A percentile compares a stretch with the other conserved stretches of the same genome.
phyloP scores from a whole-genome alignment of 2,888 invertebrate genomes.

The Dysmachus trigonus region DNA sequence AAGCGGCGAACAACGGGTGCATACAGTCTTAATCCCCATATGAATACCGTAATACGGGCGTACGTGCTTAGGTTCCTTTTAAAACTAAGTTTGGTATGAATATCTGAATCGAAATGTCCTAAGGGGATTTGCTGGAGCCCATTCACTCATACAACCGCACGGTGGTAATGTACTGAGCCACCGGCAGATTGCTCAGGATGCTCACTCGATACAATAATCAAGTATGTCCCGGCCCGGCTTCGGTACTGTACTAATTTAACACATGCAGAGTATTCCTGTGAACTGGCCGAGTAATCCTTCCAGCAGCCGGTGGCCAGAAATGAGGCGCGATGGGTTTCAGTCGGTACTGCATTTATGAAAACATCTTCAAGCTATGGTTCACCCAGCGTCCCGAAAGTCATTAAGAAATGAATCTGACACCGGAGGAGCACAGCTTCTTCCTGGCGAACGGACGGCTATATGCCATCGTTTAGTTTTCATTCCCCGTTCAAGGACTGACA shows the following conservation, averaged over 20 bases:
- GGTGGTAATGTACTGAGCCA: neutral
- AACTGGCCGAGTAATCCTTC: constrained; percentile 6
- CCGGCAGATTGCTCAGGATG: neutral
- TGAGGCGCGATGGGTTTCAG: constrained; percentile 3
- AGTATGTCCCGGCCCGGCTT: neutral
- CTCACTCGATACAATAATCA: constrained; percentile 32
- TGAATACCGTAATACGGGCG: constrained; percentile 31
- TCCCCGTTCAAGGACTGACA: constrained; percentile 21
- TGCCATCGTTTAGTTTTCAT: constrained; percentile 13
- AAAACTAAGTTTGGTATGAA: constrained; percentile 49
- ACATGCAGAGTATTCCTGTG: constrained; percentile 29
- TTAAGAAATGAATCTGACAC: constrained; percentile 39
- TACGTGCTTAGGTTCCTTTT: constrained; percentile 48
- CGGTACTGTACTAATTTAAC: constrained; percentile 28
- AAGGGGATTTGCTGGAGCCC: constrained; percentile 41
- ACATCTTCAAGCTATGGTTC: constrained; percentile 6
- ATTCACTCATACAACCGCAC: constrained; percentile 2
- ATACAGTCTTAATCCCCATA: constrained; percentile 24
- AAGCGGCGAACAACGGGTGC: constrained; percentile 25
- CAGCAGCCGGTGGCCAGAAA: neutral
- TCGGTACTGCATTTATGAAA: constrained; percentile 25
- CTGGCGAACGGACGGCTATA: neutral
- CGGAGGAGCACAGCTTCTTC: constrained; percentile 5
- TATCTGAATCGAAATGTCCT: constrained; percentile 48
- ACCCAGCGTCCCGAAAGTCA: constrained; percentile 40